Evolutionary conservation across 1,140 invertebrate species (phyloP).

Genomic region (Caenorhabditis brenneri): DNA sequence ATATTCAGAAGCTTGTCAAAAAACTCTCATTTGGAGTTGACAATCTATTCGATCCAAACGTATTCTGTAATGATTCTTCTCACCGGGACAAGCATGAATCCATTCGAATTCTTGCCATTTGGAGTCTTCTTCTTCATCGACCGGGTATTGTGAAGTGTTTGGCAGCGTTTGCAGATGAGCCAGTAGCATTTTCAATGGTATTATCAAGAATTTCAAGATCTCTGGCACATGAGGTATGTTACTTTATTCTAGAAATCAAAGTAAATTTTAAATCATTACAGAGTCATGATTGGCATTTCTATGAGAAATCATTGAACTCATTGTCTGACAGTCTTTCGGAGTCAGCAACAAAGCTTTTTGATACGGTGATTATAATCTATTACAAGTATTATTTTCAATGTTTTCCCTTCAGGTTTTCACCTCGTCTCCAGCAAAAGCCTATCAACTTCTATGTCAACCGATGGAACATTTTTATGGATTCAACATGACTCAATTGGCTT

Average conservation of each 20-base stretch:
- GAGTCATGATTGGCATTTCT: constrained; percentile 65
- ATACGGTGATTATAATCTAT: constrained; percentile 37
- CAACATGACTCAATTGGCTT: constrained; percentile 65
- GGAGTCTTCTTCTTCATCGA: constrained; percentile 61
- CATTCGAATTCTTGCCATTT: constrained; percentile 56
- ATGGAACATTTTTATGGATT: constrained; percentile 55
- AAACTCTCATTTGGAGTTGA: constrained; percentile 41
- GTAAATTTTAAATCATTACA: constrained; percentile 39
- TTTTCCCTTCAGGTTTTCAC: not conserved
- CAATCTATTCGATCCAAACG: constrained; percentile 52
- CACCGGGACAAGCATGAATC: constrained; percentile 48
- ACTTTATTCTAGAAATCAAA: not conserved
- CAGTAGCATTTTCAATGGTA: constrained; percentile 58
- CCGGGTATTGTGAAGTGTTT: constrained; percentile 58
- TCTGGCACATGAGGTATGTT: constrained; percentile 55
- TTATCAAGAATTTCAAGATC: constrained; percentile 59
- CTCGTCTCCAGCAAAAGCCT: constrained; percentile 55
- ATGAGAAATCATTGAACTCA: constrained; percentile 58
- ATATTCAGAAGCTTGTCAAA: constrained; percentile 57
- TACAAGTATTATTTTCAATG: not conserved
- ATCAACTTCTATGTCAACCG: constrained; percentile 59
- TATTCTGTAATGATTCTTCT: constrained; percentile 37
- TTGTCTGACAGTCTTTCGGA: constrained; percentile 55
- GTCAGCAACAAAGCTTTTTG: constrained; percentile 55
- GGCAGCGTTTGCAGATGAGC: constrained; percentile 59